Conservation (phyloP, 1,140 invertebrate species). For the Ladona fulva region DNA sequence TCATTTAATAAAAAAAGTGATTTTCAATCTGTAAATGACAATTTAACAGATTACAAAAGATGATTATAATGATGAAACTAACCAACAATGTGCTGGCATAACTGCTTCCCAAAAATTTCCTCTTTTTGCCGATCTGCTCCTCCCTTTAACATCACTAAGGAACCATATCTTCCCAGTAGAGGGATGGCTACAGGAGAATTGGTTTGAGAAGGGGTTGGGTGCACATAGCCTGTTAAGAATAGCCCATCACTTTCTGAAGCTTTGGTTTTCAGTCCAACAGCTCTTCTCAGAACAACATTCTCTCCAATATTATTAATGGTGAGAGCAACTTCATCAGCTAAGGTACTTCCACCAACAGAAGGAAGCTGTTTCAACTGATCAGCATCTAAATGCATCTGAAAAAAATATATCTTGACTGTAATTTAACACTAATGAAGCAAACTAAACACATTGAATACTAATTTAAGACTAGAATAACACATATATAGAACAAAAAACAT, state of each 20-base stretch:
- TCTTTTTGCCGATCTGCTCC: conserved; percentile 33
- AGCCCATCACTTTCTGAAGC: conserved; percentile 19
- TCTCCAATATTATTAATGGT: conserved; percentile 80
- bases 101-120: conserved; percentile 51
- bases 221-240: conserved; percentile 53
- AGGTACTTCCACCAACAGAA: conserved; percentile 51
- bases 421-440: too few relatives aligned
- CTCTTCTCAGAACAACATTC: conserved; percentile 72
- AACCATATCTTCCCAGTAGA: conserved; percentile 71
- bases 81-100: conserved; percentile 88
- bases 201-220: conserved; percentile 48
- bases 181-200: conserved; percentile 37
- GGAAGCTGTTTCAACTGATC: conserved; percentile 55
- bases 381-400: conserved; percentile 53
- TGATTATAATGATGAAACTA: conserved; percentile 18
- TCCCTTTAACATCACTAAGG: conserved; percentile 57
- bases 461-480: too few relatives aligned
- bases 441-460: too few relatives aligned
- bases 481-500: too few relatives aligned
- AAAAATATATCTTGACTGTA: too few relatives aligned
- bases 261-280: conserved; percentile 52
- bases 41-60: too few relatives aligned
- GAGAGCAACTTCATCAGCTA: conserved; percentile 72
- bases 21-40: too few relatives aligned
- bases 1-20: too few relatives aligned